Conservation (phyloP, 1,140 invertebrate genomes). For the Plodia interpunctella region DNA sequence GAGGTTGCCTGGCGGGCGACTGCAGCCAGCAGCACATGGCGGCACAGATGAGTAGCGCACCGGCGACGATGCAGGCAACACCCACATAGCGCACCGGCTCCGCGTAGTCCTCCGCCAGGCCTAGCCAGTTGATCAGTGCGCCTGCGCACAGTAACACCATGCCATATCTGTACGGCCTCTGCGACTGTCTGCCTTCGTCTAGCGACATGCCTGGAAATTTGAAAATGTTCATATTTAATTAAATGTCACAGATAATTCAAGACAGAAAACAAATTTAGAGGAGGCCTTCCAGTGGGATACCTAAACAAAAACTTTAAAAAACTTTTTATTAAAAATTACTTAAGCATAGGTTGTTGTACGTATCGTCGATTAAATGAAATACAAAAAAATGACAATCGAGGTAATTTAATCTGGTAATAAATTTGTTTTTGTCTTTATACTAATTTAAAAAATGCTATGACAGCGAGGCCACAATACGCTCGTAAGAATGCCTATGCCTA, state of each 20-base stretch:
- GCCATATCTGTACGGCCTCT: conserved; percentile 84
- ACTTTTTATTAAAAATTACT: too few species aligned
- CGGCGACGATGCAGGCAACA: conserved; percentile 85
- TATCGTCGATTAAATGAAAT: too few species aligned
- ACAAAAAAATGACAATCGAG: too few species aligned
- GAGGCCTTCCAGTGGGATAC: too few species aligned
- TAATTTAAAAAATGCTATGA: too few species aligned
- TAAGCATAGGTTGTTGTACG: too few species aligned
- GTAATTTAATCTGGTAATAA: too few species aligned
- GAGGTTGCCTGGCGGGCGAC: conserved; percentile 76
- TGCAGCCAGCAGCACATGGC: conserved; percentile 88
- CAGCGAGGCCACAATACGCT: too few species aligned
- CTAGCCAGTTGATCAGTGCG: conserved; percentile 87
- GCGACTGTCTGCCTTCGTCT: conserved; percentile 80
- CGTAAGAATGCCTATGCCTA: too few species aligned
- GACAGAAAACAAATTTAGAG: too few species aligned
- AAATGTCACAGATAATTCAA: neutral
- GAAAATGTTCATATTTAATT: neutral
- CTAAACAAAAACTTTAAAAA: too few species aligned
- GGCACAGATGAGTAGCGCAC: conserved; percentile 84
- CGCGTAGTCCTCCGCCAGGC: conserved; percentile 84
- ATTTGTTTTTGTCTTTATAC: too few species aligned
- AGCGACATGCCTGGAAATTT: conserved; percentile 79
- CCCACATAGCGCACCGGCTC: conserved; percentile 85
- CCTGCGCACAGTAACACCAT: conserved; percentile 86